Conservation (phyloP, 2,888 invertebrate species). For the Heliothis peltigera region DNA sequence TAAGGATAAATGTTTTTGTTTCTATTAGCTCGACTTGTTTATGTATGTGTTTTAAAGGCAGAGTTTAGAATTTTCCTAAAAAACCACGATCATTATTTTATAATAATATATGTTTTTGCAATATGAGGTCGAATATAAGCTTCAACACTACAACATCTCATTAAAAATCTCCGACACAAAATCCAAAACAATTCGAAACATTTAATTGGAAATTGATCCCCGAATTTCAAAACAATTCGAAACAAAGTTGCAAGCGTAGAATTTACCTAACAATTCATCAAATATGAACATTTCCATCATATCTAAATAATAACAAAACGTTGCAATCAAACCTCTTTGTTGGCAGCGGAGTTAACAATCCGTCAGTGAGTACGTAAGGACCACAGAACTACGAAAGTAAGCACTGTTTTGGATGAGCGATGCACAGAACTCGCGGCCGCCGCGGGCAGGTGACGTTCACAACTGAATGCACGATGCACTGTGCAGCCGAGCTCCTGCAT, state of each 20-base stretch:
- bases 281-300: slow-evolving; percentile 10
- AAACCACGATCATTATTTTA: no score
- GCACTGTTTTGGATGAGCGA: slow-evolving; percentile 59
- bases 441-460: slow-evolving; percentile 45
- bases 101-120: no score
- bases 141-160: slow-evolving; percentile 12
- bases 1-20: neutral
- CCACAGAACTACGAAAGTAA: slow-evolving; percentile 63
- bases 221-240: slow-evolving; percentile 25
- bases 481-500: slow-evolving; percentile 55
- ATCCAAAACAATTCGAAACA: slow-evolving; percentile 31
- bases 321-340: slow-evolving; percentile 55
- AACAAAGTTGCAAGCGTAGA: slow-evolving; percentile 33
- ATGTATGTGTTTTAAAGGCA: no score
- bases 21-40: neutral
- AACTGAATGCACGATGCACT: slow-evolving; percentile 61
- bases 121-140: no score
- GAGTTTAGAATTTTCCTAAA: no score
- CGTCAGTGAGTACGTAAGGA: slow-evolving; percentile 33
- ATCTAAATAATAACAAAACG: slow-evolving; percentile 29
- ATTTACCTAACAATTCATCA: slow-evolving; percentile 29
- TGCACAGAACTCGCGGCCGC: slow-evolving; percentile 32
- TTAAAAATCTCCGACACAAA: slow-evolving; percentile 15
- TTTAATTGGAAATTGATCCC: slow-evolving; percentile 49
- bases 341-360: slow-evolving; percentile 51